A percentile compares a stretch with the other conserved stretches of the same genome.
Evolutionary conservation across 2,888 invertebrate genomes (phyloP).

Genomic region (Yponomeuta sedellus): DNA sequence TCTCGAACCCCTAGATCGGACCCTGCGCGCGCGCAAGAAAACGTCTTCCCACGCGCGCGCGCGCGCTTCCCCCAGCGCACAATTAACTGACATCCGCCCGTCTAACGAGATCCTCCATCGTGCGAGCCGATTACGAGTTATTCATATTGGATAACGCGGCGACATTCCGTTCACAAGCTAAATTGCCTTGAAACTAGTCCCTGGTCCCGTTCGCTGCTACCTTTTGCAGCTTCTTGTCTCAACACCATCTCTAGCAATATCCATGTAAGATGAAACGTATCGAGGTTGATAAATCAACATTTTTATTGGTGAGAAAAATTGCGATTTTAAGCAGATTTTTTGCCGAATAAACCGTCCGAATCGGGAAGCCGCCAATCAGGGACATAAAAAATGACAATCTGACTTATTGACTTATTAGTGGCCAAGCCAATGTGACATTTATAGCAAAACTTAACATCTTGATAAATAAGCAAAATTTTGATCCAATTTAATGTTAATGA

Average conservation of each 20-base stretch:
- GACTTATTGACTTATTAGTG: too few species aligned
- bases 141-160: conserved; percentile 4
- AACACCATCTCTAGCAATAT: neutral
- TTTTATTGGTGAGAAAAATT: too few species aligned
- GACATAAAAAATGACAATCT: too few species aligned
- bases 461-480: too few species aligned
- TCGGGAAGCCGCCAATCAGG: too few species aligned
- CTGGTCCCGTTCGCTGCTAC: neutral
- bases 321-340: too few species aligned
- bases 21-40: conserved; percentile 36
- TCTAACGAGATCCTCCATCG: conserved; percentile 12
- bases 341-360: too few species aligned
- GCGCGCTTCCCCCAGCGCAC: conserved; percentile 47
- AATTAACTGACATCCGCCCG: conserved; percentile 36
- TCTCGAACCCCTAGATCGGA: neutral
- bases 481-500: too few species aligned
- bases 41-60: conserved; percentile 66
- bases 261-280: too few species aligned
- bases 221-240: neutral
- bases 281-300: too few species aligned
- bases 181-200: conserved; percentile 2
- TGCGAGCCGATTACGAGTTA: conserved; percentile 8
- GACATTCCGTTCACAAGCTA: conserved; percentile 2
- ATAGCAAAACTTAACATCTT: too few species aligned
- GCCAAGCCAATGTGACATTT: too few species aligned